Base-by-base conservation (phyloP, 2,888 invertebrate genomes). In the Idaea biselata region DNA sequence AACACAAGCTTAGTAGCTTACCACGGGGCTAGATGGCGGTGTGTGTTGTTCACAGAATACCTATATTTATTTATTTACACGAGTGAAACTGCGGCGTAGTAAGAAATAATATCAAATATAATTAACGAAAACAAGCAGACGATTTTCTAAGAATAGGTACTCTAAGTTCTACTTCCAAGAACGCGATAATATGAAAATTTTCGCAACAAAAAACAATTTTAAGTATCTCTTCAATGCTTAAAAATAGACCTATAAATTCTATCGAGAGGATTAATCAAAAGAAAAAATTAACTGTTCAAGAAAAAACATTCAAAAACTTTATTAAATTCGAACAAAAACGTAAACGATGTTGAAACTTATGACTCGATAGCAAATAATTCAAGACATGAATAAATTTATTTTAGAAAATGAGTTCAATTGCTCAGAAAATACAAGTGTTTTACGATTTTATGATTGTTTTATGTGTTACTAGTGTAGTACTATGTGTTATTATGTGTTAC, bases 371-470 rank as follows among this genome's bases (percentile, higher is more conserved):
- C 44, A 11, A 44, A 44, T 11, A 44, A 3, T 44, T 44, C 8
- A 3, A 6, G 14, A 8, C 8, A 44, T 44, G 44, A 32, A 18
- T 31, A 54, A 18, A 17, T 33, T 60, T 11, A 55, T n/a, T 58
- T 11, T 58, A 8, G 33, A 60, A 18, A 62, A 68, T 63, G 56
- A 25, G 62, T 55, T 57, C 59, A 64, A 60, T 63, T 60, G 59
- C 62, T 55, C 14, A 14, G 25, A 58, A 62, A 63, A 64, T 64
- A 16, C 58, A 63, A 44, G 44, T 14, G 33, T 33, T 33, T 33
- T 56, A 60, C 53, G 16, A 25, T 60, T 61, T 60, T 25, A 5
- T 25, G 25, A 25, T 25, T 25, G 1, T 25, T 5, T 25, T 25
- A 25, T 25, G 25, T 25, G n/a, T 32, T 32, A 8, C 32, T 32